These are phyloP conservation scores for Ictidomys tridecemlineatus DNA, from an alignment of 2,113 vertebrate genomes.

Conservation along the genomic window DNA sequence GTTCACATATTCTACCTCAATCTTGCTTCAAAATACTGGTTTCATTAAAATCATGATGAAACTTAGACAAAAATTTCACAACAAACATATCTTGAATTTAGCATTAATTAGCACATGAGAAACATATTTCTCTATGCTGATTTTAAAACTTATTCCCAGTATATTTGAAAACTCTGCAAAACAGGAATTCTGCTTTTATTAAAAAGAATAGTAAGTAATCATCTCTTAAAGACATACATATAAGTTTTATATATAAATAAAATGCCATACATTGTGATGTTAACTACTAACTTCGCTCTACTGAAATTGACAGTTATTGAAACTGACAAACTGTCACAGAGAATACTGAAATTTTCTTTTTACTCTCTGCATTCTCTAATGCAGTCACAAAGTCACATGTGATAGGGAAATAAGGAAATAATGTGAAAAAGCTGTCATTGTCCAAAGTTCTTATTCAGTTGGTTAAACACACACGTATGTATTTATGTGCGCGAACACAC, in stretches of 20 bases:
- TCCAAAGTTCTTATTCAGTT: slow-evolving; percentile 28
- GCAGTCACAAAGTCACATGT: neutral
- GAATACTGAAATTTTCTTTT: neutral
- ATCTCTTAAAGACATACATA: neutral
- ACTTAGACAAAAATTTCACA: neutral
- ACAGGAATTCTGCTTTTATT: neutral
- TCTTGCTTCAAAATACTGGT: neutral
- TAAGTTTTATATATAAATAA: neutral
- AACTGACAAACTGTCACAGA: neutral
- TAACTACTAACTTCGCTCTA: neutral
- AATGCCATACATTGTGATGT: neutral
- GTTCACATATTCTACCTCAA: neutral
- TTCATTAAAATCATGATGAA: neutral
- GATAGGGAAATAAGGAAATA: neutral
- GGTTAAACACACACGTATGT: neutral
- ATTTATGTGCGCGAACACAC: too few relatives aligned
- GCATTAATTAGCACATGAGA: neutral
- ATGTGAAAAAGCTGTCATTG: neutral
- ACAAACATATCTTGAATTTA: neutral
- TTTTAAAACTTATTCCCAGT: slow-evolving; percentile 5
- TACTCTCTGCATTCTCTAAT: neutral
- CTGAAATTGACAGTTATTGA: neutral
- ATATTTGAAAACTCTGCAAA: neutral
- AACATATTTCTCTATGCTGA: neutral
- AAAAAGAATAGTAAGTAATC: neutral